Evolutionary conservation across 2,113 vertebrate genomes (phyloP).

Genomic region (Nyctibius bracteatus): DNA sequence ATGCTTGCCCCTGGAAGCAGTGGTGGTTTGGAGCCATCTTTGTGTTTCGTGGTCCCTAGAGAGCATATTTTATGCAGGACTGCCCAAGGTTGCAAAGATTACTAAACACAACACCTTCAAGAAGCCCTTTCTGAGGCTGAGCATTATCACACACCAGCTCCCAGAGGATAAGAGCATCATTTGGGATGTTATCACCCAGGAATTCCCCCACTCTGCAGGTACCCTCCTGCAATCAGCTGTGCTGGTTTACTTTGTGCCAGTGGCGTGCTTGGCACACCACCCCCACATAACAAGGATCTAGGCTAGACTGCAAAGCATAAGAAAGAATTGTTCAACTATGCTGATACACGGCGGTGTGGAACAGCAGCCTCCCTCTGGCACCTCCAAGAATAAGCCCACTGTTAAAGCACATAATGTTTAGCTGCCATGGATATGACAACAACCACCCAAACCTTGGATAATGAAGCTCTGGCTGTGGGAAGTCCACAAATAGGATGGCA

Average conservation of each 20-base stretch:
- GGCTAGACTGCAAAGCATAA: not conserved
- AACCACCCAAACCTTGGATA: not conserved
- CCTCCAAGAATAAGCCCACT: fast-evolving
- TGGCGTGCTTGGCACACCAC: not conserved
- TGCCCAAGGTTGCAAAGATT: not conserved
- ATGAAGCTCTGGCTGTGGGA: not conserved
- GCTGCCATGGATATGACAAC: not conserved
- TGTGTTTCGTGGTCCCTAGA: not conserved
- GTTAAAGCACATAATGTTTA: not conserved
- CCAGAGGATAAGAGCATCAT: not conserved
- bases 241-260: not conserved
- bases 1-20: not conserved
- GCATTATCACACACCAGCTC: not conserved
- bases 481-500: not conserved
- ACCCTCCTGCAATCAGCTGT: not conserved
- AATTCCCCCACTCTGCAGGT: not conserved
- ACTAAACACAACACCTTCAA: not conserved
- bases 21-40: not conserved
- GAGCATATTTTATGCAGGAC: not conserved
- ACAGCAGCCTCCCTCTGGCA: not conserved
- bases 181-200: not conserved
- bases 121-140: not conserved
- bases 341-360: not conserved
- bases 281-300: not conserved
- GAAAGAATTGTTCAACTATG: not conserved